These are phyloP conservation scores for Zaprionus lineosus DNA, from an alignment of 2,888 invertebrate genomes.

Conservation along the genomic window DNA sequence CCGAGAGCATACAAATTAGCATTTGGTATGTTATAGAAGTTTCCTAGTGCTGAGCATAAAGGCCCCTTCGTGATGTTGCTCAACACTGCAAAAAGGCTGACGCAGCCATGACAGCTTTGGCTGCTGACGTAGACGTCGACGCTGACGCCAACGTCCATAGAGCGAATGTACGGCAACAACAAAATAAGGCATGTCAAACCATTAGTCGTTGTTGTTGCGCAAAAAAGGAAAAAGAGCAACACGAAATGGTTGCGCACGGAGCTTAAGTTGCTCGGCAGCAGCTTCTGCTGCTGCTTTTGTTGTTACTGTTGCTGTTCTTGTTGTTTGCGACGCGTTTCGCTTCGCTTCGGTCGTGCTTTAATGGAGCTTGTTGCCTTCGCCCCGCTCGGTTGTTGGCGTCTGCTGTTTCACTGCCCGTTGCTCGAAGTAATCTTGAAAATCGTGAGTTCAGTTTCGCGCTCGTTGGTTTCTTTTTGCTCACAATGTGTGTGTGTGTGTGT, in stretches of 20 bases:
- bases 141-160: slow-evolving; percentile 28
- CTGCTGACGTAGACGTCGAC: slow-evolving; percentile 10
- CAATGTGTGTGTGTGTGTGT: slow-evolving; percentile 3
- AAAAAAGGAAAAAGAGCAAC: slow-evolving; percentile 53
- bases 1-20: slow-evolving; percentile 56
- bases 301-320: slow-evolving; percentile 18
- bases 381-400: slow-evolving; percentile 8
- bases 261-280: slow-evolving; percentile 60
- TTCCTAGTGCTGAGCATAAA: slow-evolving; percentile 1
- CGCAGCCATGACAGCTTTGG: slow-evolving; percentile 18
- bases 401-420: slow-evolving; percentile 17
- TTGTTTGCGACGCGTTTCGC: slow-evolving; percentile 39
- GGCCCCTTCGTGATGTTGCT: slow-evolving; percentile 23
- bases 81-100: slow-evolving; percentile 51
- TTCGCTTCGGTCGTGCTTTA: slow-evolving; percentile 68
- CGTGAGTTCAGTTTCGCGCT: slow-evolving; percentile 60
- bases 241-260: slow-evolving; percentile 53
- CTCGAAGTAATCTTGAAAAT: slow-evolving; percentile 71
- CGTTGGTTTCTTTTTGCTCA: slow-evolving; percentile 46
- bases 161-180: slow-evolving; percentile 15
- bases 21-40: slow-evolving; percentile 17
- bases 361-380: slow-evolving; percentile 41
- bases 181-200: slow-evolving; percentile 32
- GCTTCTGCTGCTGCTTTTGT: slow-evolving; percentile 25
- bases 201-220: slow-evolving; percentile 24